These are phyloP conservation scores for Anniella stebbinsi DNA, from an alignment of 2,797 vertebrate species.

Conservation along the genomic window DNA sequence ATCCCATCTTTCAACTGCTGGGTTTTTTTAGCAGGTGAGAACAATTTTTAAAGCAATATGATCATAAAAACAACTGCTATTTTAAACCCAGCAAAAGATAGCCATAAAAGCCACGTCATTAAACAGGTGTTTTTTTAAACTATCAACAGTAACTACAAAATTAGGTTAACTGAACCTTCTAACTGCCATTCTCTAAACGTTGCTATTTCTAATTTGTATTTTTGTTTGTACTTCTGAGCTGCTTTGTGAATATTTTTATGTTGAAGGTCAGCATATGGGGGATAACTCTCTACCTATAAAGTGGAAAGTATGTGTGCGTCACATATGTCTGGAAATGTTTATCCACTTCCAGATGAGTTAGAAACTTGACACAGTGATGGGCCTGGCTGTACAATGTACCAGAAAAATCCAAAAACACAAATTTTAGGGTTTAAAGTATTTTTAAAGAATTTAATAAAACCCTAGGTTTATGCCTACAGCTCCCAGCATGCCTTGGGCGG, in stretches of 20 bases:
- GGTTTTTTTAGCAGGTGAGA: not conserved
- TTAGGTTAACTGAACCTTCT: not conserved
- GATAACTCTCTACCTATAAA: no score
- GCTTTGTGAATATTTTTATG: not conserved
- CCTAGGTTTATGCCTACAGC: no score
- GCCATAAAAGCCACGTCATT: not conserved
- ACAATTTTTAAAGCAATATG: not conserved
- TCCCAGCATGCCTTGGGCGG: no score
- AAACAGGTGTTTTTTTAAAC: not conserved
- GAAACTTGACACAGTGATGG: no score
- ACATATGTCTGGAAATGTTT: no score
- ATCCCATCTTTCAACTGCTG: not conserved
- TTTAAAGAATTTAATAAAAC: no score
- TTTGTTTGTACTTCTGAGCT: not conserved
- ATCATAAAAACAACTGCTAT: not conserved
- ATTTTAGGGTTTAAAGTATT: no score
- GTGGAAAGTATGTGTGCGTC: no score
- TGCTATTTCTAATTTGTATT: not conserved
- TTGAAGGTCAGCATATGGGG: not conserved
- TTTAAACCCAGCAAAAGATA: not conserved
- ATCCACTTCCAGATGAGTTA: no score
- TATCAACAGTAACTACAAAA: not conserved
- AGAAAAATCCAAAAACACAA: no score
- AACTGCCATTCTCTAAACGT: not conserved
- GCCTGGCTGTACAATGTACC: no score